phyloP scores from a whole-genome alignment of 2,888 invertebrate species.

The Diabrotica balteata region DNA sequence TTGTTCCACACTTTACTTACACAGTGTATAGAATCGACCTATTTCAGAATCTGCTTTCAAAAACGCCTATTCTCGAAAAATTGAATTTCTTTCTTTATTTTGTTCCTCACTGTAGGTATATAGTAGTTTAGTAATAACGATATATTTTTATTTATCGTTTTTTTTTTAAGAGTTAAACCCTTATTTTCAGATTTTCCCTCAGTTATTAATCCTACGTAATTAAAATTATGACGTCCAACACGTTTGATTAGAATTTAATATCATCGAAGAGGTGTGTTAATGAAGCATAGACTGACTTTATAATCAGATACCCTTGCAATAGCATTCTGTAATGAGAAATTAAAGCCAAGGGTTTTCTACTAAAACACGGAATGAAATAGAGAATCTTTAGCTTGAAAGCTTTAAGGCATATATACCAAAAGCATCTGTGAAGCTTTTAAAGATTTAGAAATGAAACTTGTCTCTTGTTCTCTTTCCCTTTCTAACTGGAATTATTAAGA shows the following conservation, averaged over 20 bases:
- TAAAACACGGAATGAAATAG: background rate
- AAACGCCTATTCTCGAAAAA: no score
- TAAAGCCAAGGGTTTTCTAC: conserved; percentile 30
- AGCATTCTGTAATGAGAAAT: conserved; percentile 38
- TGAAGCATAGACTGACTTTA: conserved; percentile 41
- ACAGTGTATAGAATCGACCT: no score
- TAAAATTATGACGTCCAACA: no score
- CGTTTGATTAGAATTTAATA: background rate
- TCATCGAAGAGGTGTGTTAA: conserved; percentile 41
- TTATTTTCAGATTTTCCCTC: no score
- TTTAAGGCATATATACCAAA: background rate
- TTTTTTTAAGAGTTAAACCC: no score
- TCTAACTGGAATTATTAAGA: background rate
- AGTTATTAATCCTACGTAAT: no score
- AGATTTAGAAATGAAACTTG: background rate
- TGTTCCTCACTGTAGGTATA: no score
- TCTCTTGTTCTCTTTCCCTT: background rate
- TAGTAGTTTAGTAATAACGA: no score
- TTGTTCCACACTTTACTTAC: no score
- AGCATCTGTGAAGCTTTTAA: background rate
- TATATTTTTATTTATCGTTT: no score
- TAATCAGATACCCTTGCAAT: conserved; percentile 42
- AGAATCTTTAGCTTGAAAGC: background rate
- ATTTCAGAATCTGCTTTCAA: no score
- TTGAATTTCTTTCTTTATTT: no score